Evolutionary conservation across 2,888 invertebrate species (phyloP), one percentile per base, ranked within the genome.

Genomic region (Hoplodrina ambigua): DNA sequence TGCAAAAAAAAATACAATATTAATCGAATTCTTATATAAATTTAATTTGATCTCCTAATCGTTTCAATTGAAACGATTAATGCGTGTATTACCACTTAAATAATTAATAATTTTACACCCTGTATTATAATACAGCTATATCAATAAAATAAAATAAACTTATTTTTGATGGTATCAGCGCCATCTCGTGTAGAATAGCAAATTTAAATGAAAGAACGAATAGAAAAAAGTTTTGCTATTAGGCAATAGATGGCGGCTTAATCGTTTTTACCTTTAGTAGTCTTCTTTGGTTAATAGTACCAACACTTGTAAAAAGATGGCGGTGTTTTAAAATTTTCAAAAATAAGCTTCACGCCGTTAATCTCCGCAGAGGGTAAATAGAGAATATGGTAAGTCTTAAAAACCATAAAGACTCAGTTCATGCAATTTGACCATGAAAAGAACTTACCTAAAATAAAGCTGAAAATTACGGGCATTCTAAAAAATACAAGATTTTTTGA

Each of bases 131-230:
- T n/a, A 17, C 1, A 61, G 37, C 41, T 15, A 20, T 41, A 41
- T 2, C 8, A 41, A 41, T 3, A 41, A 25, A 25, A 25, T 25
- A 25, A 25, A 2, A 25, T 7, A 33, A 19, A n/a, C 5, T n/a
- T 0, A 37, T 25, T 19, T 2, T 33, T 13, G 17, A 19, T 53
- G 8, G 13, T n/a, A 19, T 6, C 10, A 76, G 33, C 49, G 89
- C 82, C 87, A 91, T 86, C 93, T 93, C 55, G 80, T 72, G 78
- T 58, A 49, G 76, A 89, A 76, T 90, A 90, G 92, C 20, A 41
- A 52, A 73, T 69, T 30, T 60, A 71, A 7, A 44, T 10, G 0
- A 55, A 30, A 17, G 17, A 25, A 15, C 8, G 0, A 11, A 11
- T 20, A 5, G 7, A 10, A 0, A 15, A 19, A 2, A 19, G 4